Evolutionary conservation across 2,888 invertebrate genomes (phyloP).

Genomic region (Nymphalis polychloros): DNA sequence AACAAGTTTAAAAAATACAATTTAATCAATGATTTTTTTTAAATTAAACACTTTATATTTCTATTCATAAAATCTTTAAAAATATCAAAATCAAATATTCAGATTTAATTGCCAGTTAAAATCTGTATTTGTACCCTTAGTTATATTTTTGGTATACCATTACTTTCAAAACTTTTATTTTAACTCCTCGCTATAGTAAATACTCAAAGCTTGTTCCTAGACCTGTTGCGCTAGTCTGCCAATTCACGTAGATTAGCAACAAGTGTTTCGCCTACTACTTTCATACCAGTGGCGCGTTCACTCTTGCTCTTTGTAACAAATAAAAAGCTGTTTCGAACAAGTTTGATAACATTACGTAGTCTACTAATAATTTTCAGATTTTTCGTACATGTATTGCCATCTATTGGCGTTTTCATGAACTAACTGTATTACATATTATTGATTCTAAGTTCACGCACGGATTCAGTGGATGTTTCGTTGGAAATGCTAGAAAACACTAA

Average conservation of each 20-base stretch:
- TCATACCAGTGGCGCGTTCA: slow-evolving; percentile 13
- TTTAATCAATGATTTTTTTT: too few species aligned
- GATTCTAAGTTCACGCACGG: not conserved
- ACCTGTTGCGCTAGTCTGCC: slow-evolving; percentile 32
- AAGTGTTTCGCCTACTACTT: slow-evolving; percentile 28
- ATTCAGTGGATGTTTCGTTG: not conserved
- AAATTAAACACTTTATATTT: too few species aligned
- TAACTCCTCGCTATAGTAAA: not conserved
- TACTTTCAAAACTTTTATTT: not conserved
- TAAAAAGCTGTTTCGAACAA: slow-evolving; percentile 11
- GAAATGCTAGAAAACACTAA: not conserved
- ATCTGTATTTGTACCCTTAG: too few species aligned
- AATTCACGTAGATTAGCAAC: slow-evolving; percentile 27
- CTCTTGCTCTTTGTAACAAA: slow-evolving; percentile 1
- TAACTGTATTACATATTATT: not conserved
- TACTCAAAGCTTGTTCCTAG: slow-evolving; percentile 14
- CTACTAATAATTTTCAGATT: not conserved
- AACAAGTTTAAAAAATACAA: too few species aligned
- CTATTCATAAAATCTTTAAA: too few species aligned
- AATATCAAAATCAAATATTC: too few species aligned
- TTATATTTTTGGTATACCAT: not conserved
- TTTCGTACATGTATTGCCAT: slow-evolving; percentile 13
- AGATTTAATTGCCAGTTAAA: not conserved
- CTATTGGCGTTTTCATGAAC: slow-evolving; percentile 5
- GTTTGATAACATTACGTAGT: not conserved